Evolutionary conservation across 2,797 vertebrate species (phyloP).

Genomic region (Lerista edwardsae): DNA sequence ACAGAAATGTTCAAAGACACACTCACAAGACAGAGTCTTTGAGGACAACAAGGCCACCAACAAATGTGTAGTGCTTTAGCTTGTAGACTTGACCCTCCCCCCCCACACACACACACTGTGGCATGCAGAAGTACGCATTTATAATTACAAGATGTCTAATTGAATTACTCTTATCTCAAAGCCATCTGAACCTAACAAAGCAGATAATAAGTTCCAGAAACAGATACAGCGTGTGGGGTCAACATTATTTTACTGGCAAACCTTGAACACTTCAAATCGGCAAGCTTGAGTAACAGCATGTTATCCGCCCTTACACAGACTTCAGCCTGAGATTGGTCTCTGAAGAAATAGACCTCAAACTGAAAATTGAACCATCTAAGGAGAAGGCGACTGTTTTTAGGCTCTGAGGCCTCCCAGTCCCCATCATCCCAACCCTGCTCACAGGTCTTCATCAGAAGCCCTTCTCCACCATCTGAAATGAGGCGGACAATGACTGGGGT

Average conservation of each 20-base stretch:
- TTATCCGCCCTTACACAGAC: slow-evolving; percentile 43
- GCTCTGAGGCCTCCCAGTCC: too few species aligned
- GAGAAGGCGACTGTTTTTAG: neutral
- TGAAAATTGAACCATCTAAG: neutral
- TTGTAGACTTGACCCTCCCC: slow-evolving; percentile 68
- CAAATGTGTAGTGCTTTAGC: slow-evolving; percentile 52
- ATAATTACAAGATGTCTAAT: slow-evolving; percentile 78
- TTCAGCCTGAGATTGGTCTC: slow-evolving; percentile 65
- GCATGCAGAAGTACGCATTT: slow-evolving; percentile 64
- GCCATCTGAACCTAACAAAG: slow-evolving; percentile 80
- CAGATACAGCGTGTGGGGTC: slow-evolving; percentile 76
- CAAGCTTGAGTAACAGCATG: slow-evolving; percentile 74
- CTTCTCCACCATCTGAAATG: too few species aligned
- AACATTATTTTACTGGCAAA: slow-evolving; percentile 76
- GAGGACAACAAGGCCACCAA: slow-evolving; percentile 46
- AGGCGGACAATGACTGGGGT: too few species aligned
- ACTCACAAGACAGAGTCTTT: slow-evolving; percentile 14
- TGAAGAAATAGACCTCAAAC: slow-evolving; percentile 20
- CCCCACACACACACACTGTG: too few species aligned
- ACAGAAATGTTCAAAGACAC: neutral
- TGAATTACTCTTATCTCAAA: slow-evolving; percentile 82
- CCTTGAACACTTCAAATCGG: slow-evolving; percentile 75
- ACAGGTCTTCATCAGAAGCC: too few species aligned
- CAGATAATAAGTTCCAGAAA: slow-evolving; percentile 83
- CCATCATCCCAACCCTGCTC: too few species aligned